phyloP scores from a whole-genome alignment of 2,797 vertebrate genomes.

The Cyclura pinguis region DNA sequence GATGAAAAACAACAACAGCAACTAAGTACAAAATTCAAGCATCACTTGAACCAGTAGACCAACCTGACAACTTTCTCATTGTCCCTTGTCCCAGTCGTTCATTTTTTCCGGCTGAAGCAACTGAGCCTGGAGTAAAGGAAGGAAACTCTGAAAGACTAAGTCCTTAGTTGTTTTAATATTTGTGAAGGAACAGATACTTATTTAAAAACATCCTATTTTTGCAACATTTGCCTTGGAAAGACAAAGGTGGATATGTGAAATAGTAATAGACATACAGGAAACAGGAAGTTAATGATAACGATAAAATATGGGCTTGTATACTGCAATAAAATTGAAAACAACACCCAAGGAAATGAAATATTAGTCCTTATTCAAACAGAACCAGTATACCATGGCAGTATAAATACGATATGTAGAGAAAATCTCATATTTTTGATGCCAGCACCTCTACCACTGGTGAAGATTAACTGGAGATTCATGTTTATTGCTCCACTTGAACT shows the following conservation, averaged over 20 bases:
- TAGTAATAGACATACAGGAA: not conserved
- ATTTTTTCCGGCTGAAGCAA: not conserved
- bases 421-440: not conserved
- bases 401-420: not conserved
- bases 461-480: not conserved
- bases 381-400: not conserved
- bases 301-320: not conserved
- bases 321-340: not conserved
- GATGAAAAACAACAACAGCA: not conserved
- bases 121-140: not conserved
- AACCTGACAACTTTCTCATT: not conserved
- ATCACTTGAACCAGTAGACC: not conserved
- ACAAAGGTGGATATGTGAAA: not conserved
- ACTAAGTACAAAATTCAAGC: not conserved
- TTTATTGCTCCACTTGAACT: not conserved
- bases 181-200: not conserved
- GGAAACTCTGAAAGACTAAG: not conserved
- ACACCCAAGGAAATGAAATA: not conserved
- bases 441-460: not conserved
- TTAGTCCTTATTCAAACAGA: constrained; percentile 14
- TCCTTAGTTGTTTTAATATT: not conserved
- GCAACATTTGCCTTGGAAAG: not conserved
- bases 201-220: not conserved
- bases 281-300: constrained; percentile 5
- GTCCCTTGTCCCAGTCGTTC: not conserved